phyloP scores from a whole-genome alignment of 2,888 invertebrate species.

The Autographa gamma region DNA sequence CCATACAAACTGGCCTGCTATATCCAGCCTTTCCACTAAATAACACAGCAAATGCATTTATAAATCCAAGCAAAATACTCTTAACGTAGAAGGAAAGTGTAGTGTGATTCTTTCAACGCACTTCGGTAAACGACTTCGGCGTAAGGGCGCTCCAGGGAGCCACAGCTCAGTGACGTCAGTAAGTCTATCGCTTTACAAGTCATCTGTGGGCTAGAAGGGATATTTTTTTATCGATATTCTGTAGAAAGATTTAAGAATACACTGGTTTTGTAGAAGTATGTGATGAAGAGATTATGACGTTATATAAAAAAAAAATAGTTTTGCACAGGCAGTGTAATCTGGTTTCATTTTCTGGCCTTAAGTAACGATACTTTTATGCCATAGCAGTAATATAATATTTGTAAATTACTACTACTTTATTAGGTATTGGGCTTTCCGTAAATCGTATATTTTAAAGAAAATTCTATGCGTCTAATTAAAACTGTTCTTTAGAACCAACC shows the following conservation, averaged over 20 bases:
- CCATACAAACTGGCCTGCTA: too few relatives aligned
- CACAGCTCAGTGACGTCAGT: constrained; percentile 41
- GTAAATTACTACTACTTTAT: too few relatives aligned
- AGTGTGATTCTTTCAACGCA: constrained; percentile 45
- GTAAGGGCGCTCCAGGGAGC: constrained; percentile 54
- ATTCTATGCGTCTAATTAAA: too few relatives aligned
- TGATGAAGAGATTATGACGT: neutral
- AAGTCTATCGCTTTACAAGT: constrained; percentile 44
- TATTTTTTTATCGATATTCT: constrained; percentile 14
- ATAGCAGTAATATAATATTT: too few relatives aligned
- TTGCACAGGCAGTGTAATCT: too few relatives aligned
- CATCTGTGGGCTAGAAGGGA: constrained; percentile 30
- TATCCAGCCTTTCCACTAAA: neutral
- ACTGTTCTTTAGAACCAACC: too few relatives aligned
- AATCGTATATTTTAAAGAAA: too few relatives aligned
- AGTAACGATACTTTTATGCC: too few relatives aligned
- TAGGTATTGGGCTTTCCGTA: too few relatives aligned
- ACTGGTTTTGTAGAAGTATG: neutral
- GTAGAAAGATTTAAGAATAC: neutral
- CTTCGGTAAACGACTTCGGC: constrained; percentile 50
- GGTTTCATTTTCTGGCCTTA: too few relatives aligned
- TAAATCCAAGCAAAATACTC: neutral
- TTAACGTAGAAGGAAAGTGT: constrained; percentile 24
- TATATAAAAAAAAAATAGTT: too few relatives aligned
- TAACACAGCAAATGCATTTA: neutral